Conservation (phyloP, 2,888 invertebrate genomes). For the Tenthredo notha region DNA sequence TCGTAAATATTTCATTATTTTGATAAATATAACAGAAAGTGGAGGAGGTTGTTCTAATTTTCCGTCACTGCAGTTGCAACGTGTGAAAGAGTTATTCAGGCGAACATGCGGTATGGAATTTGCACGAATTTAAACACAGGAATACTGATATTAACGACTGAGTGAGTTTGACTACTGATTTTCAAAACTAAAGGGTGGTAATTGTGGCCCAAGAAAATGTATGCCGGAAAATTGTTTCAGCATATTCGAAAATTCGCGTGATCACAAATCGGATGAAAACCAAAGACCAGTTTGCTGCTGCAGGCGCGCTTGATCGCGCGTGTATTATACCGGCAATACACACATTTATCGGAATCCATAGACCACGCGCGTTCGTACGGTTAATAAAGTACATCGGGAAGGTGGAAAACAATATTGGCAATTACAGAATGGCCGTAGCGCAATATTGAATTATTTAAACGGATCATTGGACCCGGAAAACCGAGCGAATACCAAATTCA, state of each 20-base stretch:
- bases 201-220: neutral
- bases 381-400: conserved; percentile 25
- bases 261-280: neutral
- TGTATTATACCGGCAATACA: neutral
- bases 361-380: neutral
- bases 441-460: conserved; percentile 31
- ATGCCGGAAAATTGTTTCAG: neutral
- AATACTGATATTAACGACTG: conserved; percentile 1
- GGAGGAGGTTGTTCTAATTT: neutral
- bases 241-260: neutral
- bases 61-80: neutral
- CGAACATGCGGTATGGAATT: neutral
- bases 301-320: neutral
- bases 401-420: conserved; percentile 42
- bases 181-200: neutral
- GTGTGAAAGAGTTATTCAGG: neutral
- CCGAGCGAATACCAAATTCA: conserved; percentile 11
- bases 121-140: neutral
- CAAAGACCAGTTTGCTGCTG: neutral
- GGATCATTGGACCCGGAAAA: conserved; percentile 23
- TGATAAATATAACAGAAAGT: neutral
- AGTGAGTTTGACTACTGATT: neutral
- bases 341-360: neutral
- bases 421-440: conserved; percentile 3
- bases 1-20: neutral